Conservation (phyloP, 2,113 vertebrate genomes). For the Rhynchomys soricoides region DNA sequence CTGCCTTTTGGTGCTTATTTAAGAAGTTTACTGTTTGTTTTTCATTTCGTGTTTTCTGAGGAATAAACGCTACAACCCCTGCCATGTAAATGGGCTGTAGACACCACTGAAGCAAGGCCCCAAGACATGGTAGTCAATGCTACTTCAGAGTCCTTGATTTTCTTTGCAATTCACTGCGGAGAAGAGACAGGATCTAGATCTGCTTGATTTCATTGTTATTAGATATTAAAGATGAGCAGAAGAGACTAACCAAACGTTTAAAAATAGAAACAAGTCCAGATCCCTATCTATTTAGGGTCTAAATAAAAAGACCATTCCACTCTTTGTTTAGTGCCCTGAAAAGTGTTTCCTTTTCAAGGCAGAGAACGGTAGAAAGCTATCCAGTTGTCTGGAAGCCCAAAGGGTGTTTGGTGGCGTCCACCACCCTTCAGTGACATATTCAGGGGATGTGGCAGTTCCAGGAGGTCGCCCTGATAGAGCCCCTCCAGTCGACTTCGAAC, state of each 20-base stretch:
- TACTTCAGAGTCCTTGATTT: not conserved
- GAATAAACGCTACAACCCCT: not conserved
- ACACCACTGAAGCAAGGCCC: not conserved
- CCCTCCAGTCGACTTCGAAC: not conserved
- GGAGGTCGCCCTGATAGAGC: too few species aligned
- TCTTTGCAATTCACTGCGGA: not conserved
- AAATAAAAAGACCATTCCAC: conserved; percentile 10
- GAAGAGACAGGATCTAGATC: not conserved
- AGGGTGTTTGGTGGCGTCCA: not conserved
- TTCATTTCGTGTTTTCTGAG: not conserved
- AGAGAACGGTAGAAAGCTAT: not conserved
- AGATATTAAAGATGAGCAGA: not conserved
- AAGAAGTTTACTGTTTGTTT: not conserved
- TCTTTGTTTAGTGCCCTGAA: conserved; percentile 6
- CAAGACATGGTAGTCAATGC: not conserved
- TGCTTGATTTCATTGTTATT: not conserved
- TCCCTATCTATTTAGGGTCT: not conserved
- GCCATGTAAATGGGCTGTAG: not conserved
- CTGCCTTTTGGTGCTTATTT: not conserved
- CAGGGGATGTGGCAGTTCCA: not conserved
- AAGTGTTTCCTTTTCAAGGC: conserved; percentile 64
- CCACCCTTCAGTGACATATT: not conserved
- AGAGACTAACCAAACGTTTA: conserved; percentile 25
- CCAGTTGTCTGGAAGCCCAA: not conserved
- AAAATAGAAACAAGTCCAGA: conserved; percentile 48